These are phyloP conservation scores for Drosophila merina DNA, from an alignment of 2,888 invertebrate species.

Conservation along the genomic window DNA sequence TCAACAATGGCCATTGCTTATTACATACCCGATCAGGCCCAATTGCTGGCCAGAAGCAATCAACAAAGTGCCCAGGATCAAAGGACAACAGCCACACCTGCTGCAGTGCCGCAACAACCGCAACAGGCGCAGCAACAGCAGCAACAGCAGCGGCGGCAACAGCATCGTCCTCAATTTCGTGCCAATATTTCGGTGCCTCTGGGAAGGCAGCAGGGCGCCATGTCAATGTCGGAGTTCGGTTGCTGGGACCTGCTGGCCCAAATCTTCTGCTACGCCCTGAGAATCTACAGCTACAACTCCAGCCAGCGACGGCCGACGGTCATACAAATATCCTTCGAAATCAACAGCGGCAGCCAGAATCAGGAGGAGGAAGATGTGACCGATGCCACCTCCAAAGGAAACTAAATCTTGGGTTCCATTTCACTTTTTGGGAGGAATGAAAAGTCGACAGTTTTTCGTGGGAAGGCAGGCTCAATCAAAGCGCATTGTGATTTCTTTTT, in stretches of 20 bases:
- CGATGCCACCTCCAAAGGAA: slow-evolving; percentile 55
- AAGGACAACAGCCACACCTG: slow-evolving; percentile 35
- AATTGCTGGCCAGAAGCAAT: slow-evolving; percentile 71
- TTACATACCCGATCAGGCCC: slow-evolving; percentile 82
- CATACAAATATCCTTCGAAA: slow-evolving; percentile 81
- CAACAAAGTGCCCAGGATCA: slow-evolving; percentile 49
- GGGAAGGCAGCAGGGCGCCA: slow-evolving; percentile 66
- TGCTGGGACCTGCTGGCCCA: slow-evolving; percentile 82
- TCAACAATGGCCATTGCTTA: slow-evolving; percentile 81
- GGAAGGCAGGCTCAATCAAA: slow-evolving; percentile 82
- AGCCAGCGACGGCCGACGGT: slow-evolving; percentile 73
- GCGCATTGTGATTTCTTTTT: slow-evolving; percentile 83
- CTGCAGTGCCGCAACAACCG: slow-evolving; percentile 33
- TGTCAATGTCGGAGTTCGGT: slow-evolving; percentile 73
- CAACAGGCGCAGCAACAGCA: slow-evolving; percentile 41
- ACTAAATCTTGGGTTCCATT: slow-evolving; percentile 42
- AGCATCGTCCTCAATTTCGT: slow-evolving; percentile 62
- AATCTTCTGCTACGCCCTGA: slow-evolving; percentile 82
- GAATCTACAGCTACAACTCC: slow-evolving; percentile 78
- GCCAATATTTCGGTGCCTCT: slow-evolving; percentile 81
- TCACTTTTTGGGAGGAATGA: slow-evolving; percentile 5
- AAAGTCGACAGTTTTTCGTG: slow-evolving; percentile 20
- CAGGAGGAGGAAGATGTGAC: slow-evolving; percentile 47
- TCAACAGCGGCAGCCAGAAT: slow-evolving; percentile 47
- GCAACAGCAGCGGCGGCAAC: slow-evolving; percentile 43